Conservation (phyloP, 2,888 invertebrate species). For the Sacculina carcini region DNA sequence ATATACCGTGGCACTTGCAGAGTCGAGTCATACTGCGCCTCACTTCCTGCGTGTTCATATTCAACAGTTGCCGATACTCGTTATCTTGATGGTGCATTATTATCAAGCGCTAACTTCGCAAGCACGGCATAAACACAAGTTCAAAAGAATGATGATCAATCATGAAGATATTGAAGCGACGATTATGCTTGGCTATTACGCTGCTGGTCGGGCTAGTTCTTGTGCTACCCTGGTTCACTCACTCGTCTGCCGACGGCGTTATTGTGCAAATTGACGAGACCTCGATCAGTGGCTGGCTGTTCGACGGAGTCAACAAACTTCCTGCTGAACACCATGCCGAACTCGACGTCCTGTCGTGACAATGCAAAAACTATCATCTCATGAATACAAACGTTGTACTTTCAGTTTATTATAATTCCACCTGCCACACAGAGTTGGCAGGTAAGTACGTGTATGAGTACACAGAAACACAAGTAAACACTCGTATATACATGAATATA, state of each 20-base stretch:
- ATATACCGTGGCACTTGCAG: conserved; percentile 83
- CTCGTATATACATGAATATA: too few species aligned
- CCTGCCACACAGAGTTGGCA: background rate
- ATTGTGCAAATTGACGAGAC: conserved; percentile 71
- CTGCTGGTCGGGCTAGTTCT: background rate
- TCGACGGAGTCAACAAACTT: conserved; percentile 64
- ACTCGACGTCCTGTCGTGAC: conserved; percentile 38
- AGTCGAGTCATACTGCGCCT: conserved; percentile 50
- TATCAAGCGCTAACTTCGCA: too few species aligned
- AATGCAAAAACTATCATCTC: conserved; percentile 1
- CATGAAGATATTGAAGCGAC: background rate
- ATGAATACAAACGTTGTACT: background rate
- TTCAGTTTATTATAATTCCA: background rate
- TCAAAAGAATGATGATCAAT: too few species aligned
- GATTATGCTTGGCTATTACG: background rate
- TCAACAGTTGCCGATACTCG: too few species aligned
- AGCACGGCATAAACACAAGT: too few species aligned
- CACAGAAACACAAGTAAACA: too few species aligned
- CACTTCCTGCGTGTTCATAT: too few species aligned
- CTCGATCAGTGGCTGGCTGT: conserved; percentile 38
- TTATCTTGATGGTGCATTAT: too few species aligned
- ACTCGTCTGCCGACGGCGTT: conserved; percentile 74
- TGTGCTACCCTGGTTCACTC: conserved; percentile 17
- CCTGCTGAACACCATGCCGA: conserved; percentile 56
- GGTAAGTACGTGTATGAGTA: background rate